Base-by-base conservation (phyloP, 2,113 vertebrate species). In the Elanoides forficatus region DNA sequence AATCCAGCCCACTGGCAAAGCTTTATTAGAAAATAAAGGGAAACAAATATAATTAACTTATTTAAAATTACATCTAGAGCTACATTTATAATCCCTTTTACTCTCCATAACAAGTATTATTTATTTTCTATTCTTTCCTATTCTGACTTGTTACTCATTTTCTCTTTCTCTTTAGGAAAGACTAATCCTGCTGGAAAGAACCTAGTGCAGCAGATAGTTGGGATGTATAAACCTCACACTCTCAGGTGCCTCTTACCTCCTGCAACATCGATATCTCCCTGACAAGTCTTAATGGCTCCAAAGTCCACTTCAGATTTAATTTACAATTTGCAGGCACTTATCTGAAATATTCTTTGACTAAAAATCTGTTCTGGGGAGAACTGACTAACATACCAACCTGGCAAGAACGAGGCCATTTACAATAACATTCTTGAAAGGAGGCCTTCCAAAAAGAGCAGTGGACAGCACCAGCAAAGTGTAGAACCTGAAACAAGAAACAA, bases 361-460 rank as follows among this genome's bases (percentile, higher is more conserved):
- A n/a, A 73, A 84, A 32, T 7, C 38, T n/a, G 48, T 55, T 82
- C 22, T 38, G 48, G 11, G 52, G 73, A 53, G 48, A 50, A 76
- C 3, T 65, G 85, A 76, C 20, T 58, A 80, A 65, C 45, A 93
- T 27, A 97, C 97, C 90, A 94, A 99, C 99, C 99, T 99, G n/a
- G 99, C 99, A 23, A 99, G 98, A 53, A 99, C 98, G 3, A 99
- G 98, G 27, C 99, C 99, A 10, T 99, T 99, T 50, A 99, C 99
- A 52, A 99, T 99, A 83, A 99, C 99, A 22, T 99, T 99, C 98
- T 99, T 99, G 98, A 99, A 99, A 15, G 99, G 99, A 4, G 99
- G 99, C 88, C 97, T 99, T 76, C 99, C 99, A 96, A 99, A 99
- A 66, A 99, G 98, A 22, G 99, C 99, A 2, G 99, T 99, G 63